A percentile compares a stretch with the other conserved stretches of the same genome.
These are phyloP conservation scores for Cyphomyrus discorhynchus DNA, from an alignment of 2,113 vertebrate species.

Conservation along the genomic window DNA sequence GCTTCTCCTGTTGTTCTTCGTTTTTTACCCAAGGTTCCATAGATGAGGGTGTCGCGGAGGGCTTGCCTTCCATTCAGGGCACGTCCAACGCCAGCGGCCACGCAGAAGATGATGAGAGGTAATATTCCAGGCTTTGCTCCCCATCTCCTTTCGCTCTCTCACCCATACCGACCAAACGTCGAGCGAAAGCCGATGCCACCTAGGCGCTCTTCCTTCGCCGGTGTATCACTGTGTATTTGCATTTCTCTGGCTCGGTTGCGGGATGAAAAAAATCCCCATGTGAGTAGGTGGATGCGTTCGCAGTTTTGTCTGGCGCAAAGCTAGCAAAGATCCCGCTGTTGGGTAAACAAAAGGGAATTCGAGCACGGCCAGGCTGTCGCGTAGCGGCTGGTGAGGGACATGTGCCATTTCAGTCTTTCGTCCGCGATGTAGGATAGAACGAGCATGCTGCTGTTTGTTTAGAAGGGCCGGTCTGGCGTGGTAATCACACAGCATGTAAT, in stretches of 20 bases:
- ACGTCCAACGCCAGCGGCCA: conserved; percentile 73
- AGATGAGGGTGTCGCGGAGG: conserved; percentile 86
- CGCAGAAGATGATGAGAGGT: conserved; percentile 86
- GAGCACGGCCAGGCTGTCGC: neutral
- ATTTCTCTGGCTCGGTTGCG: neutral
- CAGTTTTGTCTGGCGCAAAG: conserved; percentile 1
- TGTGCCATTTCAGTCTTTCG: neutral
- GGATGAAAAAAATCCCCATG: neutral
- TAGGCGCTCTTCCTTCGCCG: neutral
- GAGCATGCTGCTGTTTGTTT: neutral
- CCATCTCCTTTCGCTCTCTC: neutral
- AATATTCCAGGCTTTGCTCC: conserved; percentile 7
- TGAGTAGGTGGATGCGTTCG: neutral
- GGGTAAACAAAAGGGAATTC: neutral
- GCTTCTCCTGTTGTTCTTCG: neutral
- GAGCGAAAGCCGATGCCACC: neutral
- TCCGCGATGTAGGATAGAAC: neutral
- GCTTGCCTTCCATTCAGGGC: conserved; percentile 79
- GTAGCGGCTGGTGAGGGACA: neutral
- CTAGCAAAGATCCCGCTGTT: neutral
- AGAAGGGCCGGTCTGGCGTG: neutral
- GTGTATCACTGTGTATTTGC: neutral
- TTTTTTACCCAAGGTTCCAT: conserved; percentile 67
- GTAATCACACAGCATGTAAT: neutral
- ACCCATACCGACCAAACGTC: neutral